These are phyloP conservation scores for Camelus bactrianus DNA, from an alignment of 2,113 vertebrate genomes.

Conservation along the genomic window DNA sequence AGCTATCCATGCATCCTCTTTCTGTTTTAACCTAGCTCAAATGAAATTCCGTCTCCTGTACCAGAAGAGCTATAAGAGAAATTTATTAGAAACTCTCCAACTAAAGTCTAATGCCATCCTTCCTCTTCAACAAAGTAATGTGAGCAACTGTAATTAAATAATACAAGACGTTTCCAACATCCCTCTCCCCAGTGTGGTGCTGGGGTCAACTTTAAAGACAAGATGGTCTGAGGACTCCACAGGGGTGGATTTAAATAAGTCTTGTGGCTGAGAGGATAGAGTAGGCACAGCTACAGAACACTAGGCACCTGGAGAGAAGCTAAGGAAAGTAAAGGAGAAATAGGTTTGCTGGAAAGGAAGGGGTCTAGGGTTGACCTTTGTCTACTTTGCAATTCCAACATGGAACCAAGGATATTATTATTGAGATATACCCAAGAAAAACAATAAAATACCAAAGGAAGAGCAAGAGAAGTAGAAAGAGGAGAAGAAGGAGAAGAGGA, in stretches of 20 bases:
- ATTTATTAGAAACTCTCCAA: slow-evolving; percentile 1
- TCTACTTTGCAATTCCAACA: neutral
- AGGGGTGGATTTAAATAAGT: neutral
- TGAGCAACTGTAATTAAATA: neutral
- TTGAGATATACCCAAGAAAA: neutral
- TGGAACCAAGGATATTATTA: neutral
- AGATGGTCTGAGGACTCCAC: neutral
- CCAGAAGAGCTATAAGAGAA: neutral
- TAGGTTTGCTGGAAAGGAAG: neutral
- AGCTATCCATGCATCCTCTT: neutral
- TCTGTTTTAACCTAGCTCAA: neutral
- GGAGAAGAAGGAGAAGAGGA: rapidly evolving
- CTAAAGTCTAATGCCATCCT: neutral
- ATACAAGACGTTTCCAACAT: neutral
- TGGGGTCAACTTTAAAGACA: neutral
- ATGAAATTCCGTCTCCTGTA: neutral
- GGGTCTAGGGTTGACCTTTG: neutral
- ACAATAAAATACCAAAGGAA: neutral
- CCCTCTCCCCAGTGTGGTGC: neutral
- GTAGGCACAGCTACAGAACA: neutral
- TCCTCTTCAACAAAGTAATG: neutral
- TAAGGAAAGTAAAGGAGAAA: neutral
- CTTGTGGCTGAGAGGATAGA: neutral
- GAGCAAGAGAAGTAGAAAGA: neutral
- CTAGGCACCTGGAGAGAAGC: neutral